Evolutionary conservation across 2,888 invertebrate species (phyloP), one percentile per base, ranked within the genome.

Genomic region (Tortricodes alternella): DNA sequence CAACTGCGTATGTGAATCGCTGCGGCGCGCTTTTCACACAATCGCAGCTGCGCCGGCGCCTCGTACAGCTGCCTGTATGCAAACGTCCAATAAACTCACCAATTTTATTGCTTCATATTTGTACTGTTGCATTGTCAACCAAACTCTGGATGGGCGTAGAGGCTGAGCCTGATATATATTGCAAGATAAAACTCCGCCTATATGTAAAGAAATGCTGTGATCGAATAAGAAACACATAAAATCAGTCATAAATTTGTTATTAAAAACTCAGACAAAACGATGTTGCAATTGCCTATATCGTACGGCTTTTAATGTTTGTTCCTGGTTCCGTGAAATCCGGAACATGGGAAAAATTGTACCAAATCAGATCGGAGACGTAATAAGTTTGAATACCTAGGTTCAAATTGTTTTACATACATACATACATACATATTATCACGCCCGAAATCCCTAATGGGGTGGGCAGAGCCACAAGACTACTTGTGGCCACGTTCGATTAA

Each of bases 51-150:
- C 78, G 75, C 63, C 61, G 67, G 70, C 67, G 68, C 70, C 69
- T n/a, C 67, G 50, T 78, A 79, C 82, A 85, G 86, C 87, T 85
- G 88, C 76, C 68, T 72, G 80, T 89, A 88, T 89, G 89, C 87
- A 87, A 87, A 87, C 89, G 75, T 86, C 87, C 88, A 86, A 86
- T 85, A 85, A 85, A 85, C 80, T 85, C 78, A 83, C 74, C 78
- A 76, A 83, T 84, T 87, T 87, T 88, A 87, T 88, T 84, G 78
- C 62, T 60, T 29, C 29, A 64, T 41, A 62, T 63, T 55, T 16
- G 48, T 60, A 60, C 48, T 58, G 46, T 56, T 60, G 62, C 52
- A 60, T 67, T 63, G 65, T 64, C 58, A 60, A 56, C 59, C 60
- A 65, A 64, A 60, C 56, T 60, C 63, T 49, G 35, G 53, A 73